These are phyloP conservation scores for Drosophila melanosoma DNA, from an alignment of 2,888 invertebrate genomes.

Conservation along the genomic window DNA sequence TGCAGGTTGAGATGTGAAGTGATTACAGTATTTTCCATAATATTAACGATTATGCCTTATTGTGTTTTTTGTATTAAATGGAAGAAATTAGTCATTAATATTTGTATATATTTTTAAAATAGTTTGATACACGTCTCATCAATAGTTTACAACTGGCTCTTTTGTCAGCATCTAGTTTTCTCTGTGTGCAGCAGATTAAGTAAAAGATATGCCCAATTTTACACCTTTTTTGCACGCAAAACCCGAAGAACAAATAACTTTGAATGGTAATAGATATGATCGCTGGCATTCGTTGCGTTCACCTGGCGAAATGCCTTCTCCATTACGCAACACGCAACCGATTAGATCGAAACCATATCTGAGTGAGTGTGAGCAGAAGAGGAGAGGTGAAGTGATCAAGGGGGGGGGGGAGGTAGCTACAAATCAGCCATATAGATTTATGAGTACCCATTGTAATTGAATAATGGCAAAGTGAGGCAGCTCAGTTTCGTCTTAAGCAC, in stretches of 20 bases:
- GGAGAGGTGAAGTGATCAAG: not conserved
- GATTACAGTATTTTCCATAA: not conserved
- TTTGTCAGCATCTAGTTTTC: slow-evolving; percentile 16
- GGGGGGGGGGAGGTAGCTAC: not conserved
- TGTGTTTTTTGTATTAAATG: not conserved
- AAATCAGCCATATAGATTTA: slow-evolving; percentile 36
- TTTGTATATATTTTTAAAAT: not conserved
- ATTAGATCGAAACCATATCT: slow-evolving; percentile 65
- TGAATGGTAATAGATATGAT: slow-evolving; percentile 37
- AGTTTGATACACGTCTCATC: not conserved
- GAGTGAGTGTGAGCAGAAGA: slow-evolving; percentile 4
- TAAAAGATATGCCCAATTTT: slow-evolving; percentile 36
- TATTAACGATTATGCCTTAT: not conserved
- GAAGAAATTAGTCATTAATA: not conserved
- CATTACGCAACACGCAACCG: slow-evolving; percentile 58
- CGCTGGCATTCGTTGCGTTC: slow-evolving; percentile 23
- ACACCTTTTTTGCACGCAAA: slow-evolving; percentile 47
- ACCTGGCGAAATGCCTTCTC: slow-evolving; percentile 26
- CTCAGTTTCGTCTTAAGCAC: slow-evolving; percentile 53
- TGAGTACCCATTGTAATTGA: slow-evolving; percentile 54
- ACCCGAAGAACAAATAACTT: slow-evolving; percentile 6
- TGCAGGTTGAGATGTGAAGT: not conserved
- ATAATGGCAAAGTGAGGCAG: slow-evolving; percentile 62
- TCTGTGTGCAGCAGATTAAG: slow-evolving; percentile 10
- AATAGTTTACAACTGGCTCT: not conserved